Base-by-base conservation (phyloP, 2,113 vertebrate genomes). In the Origma solitaria region DNA sequence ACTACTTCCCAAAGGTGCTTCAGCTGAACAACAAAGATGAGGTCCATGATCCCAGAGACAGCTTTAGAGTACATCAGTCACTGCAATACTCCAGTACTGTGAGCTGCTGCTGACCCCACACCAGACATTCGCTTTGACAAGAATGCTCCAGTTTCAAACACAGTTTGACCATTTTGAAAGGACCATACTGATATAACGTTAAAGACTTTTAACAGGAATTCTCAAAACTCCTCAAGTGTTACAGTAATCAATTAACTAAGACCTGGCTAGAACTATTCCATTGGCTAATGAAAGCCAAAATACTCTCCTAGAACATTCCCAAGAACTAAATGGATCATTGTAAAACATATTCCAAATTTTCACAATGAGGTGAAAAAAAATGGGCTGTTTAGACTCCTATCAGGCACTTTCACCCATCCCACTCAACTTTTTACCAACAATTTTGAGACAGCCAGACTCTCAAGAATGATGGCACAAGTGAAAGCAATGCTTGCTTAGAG, bases 161-260 rank as follows among this genome's bases (percentile, higher is more conserved):
- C 20, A 77, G 56, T 40, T 40, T 38, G 60, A 25, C 64, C 45
- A 23, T 15, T 61, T 33, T 35, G n/a, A 40, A 93, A 75, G 45
- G 23, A 65, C 21, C 16, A 73, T 8, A 38, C 16, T 42, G 23
- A 79, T 47, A 53, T 0, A 77, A 72, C 0, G 0, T 54, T 17
- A 24, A 45, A 72, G n/a, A n/a, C 27, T 68, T 93, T 17, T 23
- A 86, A 88, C 4, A 75, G 23, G 16, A 88, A 27, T 35, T 61
- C 16, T 20, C 60, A 72, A 72, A 93, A 56, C 16, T 71, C 75
- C 77, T 82, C 51, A 33, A 79, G 21, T 28, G 82, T 73, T 76
- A 19, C 23, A 75, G 49, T 19, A 76, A 70, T 14, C 69, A 77
- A 9, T 69, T 37, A 82, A 56, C 15, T 62, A 90, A 47, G 28